These are phyloP conservation scores for Hyles euphorbiae DNA, from an alignment of 1,140 invertebrate genomes.

Conservation along the genomic window DNA sequence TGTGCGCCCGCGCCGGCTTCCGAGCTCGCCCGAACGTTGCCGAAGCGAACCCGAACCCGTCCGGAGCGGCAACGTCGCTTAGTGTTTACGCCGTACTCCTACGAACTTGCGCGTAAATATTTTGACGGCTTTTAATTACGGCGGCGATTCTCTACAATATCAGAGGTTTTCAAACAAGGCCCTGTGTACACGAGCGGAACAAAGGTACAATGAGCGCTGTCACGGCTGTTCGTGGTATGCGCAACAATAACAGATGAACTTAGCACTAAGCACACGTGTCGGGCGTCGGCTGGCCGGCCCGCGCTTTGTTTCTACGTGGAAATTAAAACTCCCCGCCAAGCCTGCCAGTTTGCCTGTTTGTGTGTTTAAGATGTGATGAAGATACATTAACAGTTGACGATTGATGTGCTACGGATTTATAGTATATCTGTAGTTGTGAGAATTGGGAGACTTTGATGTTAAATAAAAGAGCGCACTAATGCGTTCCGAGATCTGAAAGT, in stretches of 20 bases:
- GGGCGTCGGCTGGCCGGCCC: no score
- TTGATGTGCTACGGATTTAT: no score
- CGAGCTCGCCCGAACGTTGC: constrained; percentile 4
- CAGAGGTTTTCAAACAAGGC: not conserved
- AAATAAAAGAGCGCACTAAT: no score
- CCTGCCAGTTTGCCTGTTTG: no score
- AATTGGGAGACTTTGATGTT: no score
- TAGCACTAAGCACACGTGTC: constrained; percentile 12
- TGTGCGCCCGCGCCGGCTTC: constrained; percentile 27
- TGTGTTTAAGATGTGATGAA: no score
- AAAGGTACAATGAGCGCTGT: constrained; percentile 42
- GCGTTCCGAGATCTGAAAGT: no score
- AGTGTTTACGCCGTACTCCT: constrained; percentile 16
- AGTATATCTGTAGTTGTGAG: no score
- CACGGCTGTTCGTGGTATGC: constrained; percentile 37
- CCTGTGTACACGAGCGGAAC: constrained; percentile 29
- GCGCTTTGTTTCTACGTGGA: no score
- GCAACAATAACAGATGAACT: constrained; percentile 45
- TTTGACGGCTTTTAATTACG: constrained; percentile 8
- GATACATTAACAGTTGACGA: no score
- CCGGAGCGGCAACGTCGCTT: constrained; percentile 37
- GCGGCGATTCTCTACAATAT: constrained; percentile 2
- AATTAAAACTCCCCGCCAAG: no score
- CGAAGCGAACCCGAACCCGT: constrained; percentile 1
- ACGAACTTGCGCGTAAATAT: not conserved